Evolutionary conservation across 2,888 invertebrate species (phyloP).

Genomic region (Drosophila gaucha): DNA sequence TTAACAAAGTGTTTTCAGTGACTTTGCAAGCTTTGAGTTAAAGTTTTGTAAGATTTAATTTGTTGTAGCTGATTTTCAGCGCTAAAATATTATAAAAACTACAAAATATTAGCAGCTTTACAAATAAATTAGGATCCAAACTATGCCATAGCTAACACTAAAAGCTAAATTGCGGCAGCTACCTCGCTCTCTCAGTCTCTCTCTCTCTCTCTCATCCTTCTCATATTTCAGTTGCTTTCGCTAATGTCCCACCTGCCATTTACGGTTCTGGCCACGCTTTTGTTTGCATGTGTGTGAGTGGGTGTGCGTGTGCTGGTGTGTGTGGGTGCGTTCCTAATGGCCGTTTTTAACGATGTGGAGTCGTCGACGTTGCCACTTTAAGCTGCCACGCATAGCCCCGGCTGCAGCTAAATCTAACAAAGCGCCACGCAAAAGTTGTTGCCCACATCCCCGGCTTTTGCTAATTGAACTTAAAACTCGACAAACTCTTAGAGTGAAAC

Average conservation of each 20-base stretch:
- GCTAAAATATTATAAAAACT: background rate
- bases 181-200: background rate
- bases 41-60: background rate
- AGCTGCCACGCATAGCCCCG: constrained; percentile 41
- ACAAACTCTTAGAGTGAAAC: constrained; percentile 59
- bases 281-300: constrained; percentile 27
- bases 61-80: background rate
- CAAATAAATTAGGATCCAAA: constrained; percentile 27
- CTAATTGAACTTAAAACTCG: constrained; percentile 74
- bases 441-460: constrained; percentile 52
- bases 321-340: constrained; percentile 59
- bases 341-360: constrained; percentile 73
- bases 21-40: too few species aligned
- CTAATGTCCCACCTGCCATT: constrained; percentile 71
- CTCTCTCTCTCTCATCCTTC: constrained; percentile 38
- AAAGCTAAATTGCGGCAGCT: constrained; percentile 26
- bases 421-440: constrained; percentile 42
- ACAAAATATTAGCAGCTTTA: constrained; percentile 2
- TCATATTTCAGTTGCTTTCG: constrained; percentile 71
- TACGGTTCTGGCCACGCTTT: constrained; percentile 46
- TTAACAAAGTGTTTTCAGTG: too few species aligned
- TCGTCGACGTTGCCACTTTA: constrained; percentile 59
- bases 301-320: constrained; percentile 8
- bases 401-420: constrained; percentile 55
- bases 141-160: constrained; percentile 6